Base-by-base conservation (phyloP, 2,113 vertebrate species). In the human (Homo sapiens) region DNA sequence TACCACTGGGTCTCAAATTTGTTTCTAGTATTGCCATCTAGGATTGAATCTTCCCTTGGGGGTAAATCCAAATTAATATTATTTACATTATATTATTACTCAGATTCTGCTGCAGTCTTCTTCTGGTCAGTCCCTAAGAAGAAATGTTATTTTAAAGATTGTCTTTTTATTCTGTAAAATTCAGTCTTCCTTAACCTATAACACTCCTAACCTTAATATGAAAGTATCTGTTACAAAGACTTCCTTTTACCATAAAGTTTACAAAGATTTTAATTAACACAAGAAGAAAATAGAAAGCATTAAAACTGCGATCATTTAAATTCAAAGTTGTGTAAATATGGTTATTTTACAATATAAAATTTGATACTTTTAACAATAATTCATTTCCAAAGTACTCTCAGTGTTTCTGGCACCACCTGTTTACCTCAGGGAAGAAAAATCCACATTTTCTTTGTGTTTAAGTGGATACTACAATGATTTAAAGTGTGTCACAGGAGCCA, bases 381-480 rank as follows among this genome's bases (percentile, higher is more conserved):
- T 98, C 93, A 98, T 98, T 94, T 96, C 87, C 86, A 89, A 98
- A 94, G 48, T 78, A 52, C 10, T 90, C 20, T 88, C 72, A 90
- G 43, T 57, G 79, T 97, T 91, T 97, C 70, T 82, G 20, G 96
- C 92, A 70, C 92, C 97, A 81, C 97, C 92, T 98, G 59, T 95
- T 97, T 97, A 79, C 81, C 73, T 97, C 85, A 97, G 90, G 73
- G 97, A 97, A 90, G 93, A 96, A 89, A 94, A 93, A 11, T 76
- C 84, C 97, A 45, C 97, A 93, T 98, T 98, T 98, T 98, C 88
- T 61, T 81, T 98, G 70, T 45, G 8, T 30, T 90, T 96, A 75
- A 97, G 97, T 96, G 61, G n/a, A 90, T 66, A 96, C 90, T 95
- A 97, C 48, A 92, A 32, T 98, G 97, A 97, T 97, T 95, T 98